Evolutionary conservation across 1,140 invertebrate species (phyloP).

Genomic region (Drosophila albomicans): DNA sequence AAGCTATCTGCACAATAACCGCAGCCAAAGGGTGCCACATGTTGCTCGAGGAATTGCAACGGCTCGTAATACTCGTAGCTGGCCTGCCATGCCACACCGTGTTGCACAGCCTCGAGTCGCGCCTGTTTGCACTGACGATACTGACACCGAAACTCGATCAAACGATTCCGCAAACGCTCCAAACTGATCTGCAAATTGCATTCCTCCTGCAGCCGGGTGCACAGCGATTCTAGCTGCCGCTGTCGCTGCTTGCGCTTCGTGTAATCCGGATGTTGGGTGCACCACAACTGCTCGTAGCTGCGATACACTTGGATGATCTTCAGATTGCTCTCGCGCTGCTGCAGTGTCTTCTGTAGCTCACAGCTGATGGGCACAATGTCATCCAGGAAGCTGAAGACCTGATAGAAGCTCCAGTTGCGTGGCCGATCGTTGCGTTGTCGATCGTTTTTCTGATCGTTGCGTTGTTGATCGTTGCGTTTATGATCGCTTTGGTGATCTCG

Average conservation of each 20-base stretch:
- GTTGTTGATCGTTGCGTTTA: too few relatives aligned
- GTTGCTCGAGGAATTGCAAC: constrained; percentile 67
- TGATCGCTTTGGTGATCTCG: too few relatives aligned
- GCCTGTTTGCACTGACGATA: constrained; percentile 72
- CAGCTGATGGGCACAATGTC: constrained; percentile 66
- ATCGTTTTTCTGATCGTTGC: too few relatives aligned
- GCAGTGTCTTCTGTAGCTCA: constrained; percentile 62
- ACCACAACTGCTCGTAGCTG: constrained; percentile 70
- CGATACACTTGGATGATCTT: constrained; percentile 76
- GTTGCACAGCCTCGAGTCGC: constrained; percentile 39
- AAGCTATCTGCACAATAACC: constrained; percentile 49
- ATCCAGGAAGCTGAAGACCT: constrained; percentile 70
- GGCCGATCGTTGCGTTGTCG: too few relatives aligned
- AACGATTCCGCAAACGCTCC: constrained; percentile 66
- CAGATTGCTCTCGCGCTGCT: constrained; percentile 64
- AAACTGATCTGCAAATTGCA: constrained; percentile 68
- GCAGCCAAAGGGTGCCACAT: constrained; percentile 72
- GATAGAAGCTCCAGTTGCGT: constrained; percentile 65
- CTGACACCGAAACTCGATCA: constrained; percentile 72
- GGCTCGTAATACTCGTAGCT: constrained; percentile 67
- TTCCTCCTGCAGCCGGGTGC: constrained; percentile 67
- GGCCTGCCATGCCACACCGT: constrained; percentile 47
- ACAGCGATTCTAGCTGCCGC: constrained; percentile 62
- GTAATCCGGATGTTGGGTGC: constrained; percentile 71
- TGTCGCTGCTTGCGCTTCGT: constrained; percentile 66